Conservation (phyloP, 2,797 vertebrate genomes). For the Rachycentron canadum region DNA sequence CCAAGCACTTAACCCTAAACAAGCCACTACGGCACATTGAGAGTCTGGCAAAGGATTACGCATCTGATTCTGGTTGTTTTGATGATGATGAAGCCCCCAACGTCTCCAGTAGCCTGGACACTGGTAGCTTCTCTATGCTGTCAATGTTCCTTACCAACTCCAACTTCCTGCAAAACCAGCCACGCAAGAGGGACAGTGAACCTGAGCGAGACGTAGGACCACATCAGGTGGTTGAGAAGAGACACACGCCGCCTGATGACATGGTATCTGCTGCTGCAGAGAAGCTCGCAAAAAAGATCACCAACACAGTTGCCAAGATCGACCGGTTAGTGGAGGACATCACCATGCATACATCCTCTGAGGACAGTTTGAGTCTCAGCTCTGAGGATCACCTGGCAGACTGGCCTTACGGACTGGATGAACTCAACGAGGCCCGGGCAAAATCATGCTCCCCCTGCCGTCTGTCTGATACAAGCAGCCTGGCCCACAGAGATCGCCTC, state of each 20-base stretch:
- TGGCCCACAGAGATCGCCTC: slow-evolving; percentile 86
- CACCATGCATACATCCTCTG: slow-evolving; percentile 96
- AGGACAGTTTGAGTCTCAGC: slow-evolving; percentile 98
- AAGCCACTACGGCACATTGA: slow-evolving; percentile 93
- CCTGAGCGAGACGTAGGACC: slow-evolving; percentile 86
- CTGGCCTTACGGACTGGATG: slow-evolving; percentile 90
- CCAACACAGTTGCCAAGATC: slow-evolving; percentile 94
- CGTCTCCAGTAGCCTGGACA: slow-evolving; percentile 90
- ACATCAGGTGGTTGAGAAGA: slow-evolving; percentile 78
- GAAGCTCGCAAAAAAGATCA: slow-evolving; percentile 93
- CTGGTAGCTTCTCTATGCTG: slow-evolving; percentile 91
- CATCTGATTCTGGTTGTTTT: slow-evolving; percentile 97
- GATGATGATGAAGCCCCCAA: slow-evolving; percentile 96
- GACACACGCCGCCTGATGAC: slow-evolving; percentile 77
- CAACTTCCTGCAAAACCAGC: slow-evolving; percentile 91
- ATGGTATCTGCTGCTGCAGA: slow-evolving; percentile 90
- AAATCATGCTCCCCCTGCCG: slow-evolving; percentile 94
- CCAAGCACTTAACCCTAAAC: slow-evolving; percentile 87
- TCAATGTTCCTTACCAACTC: slow-evolving; percentile 95
- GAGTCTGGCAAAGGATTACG: slow-evolving; percentile 95
- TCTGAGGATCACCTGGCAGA: slow-evolving; percentile 96
- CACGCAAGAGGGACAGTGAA: slow-evolving; percentile 86
- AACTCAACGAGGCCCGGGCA: slow-evolving; percentile 89
- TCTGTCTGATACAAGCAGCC: slow-evolving; percentile 86
- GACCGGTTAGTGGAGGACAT: slow-evolving; percentile 98